Conservation (phyloP, 1,140 invertebrate species). For the Drosophila lacertosa region DNA sequence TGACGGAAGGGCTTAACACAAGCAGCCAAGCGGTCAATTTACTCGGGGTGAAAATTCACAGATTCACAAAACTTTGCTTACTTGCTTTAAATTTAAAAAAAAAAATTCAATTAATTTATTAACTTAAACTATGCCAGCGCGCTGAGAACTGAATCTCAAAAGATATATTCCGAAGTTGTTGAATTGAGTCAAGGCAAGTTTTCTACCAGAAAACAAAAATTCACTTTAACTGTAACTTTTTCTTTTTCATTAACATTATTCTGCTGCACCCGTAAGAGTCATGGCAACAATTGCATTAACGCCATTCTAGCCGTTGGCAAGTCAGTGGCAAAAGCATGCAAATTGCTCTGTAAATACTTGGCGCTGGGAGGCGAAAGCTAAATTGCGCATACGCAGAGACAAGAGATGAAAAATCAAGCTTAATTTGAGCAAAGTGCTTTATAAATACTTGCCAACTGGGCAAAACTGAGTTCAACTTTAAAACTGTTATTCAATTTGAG, state of each 20-base stretch:
- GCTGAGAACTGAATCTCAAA: too few relatives aligned
- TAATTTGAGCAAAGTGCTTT: slow-evolving; percentile 68
- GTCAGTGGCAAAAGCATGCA: slow-evolving; percentile 45
- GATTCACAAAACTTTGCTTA: not conserved
- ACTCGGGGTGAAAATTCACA: not conserved
- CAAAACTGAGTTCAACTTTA: slow-evolving; percentile 51
- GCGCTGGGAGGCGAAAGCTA: slow-evolving; percentile 30
- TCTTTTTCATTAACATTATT: slow-evolving; percentile 25
- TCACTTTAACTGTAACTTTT: slow-evolving; percentile 18
- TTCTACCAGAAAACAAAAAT: slow-evolving; percentile 15
- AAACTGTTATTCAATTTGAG: slow-evolving; percentile 64
- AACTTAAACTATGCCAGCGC: too few relatives aligned
- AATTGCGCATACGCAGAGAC: slow-evolving; percentile 71
- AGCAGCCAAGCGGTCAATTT: slow-evolving; percentile 3
- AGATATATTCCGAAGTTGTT: too few relatives aligned
- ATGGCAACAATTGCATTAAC: slow-evolving; percentile 38
- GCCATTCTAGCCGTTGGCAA: slow-evolving; percentile 13
- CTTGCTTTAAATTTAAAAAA: slow-evolving; percentile 18
- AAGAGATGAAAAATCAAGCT: slow-evolving; percentile 62
- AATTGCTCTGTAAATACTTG: slow-evolving; percentile 71
- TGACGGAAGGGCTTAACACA: slow-evolving; percentile 4
- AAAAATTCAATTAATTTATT: too few relatives aligned
- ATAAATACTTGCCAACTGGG: slow-evolving; percentile 69
- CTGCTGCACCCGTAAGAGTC: not conserved
- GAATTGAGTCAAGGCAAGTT: too few relatives aligned